Conservation (phyloP, 1,140 invertebrate species). For the Olivierus martensii region DNA sequence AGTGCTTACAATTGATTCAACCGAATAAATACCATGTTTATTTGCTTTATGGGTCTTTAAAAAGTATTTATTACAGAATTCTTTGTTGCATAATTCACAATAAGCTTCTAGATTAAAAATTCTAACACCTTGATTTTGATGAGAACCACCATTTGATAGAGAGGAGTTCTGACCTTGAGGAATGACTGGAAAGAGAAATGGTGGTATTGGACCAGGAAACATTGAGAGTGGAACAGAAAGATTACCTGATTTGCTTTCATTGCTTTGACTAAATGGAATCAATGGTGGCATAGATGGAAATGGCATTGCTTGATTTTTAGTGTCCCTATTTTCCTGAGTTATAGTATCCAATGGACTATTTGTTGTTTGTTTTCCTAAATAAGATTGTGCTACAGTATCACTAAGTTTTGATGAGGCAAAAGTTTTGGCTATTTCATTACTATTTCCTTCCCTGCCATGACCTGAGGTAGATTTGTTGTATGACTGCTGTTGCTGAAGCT, state of each 20-base stretch:
- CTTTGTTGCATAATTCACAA: conserved; percentile 46
- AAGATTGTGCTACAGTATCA: background rate
- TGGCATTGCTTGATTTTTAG: conserved; percentile 10
- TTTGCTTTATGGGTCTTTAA: conserved; percentile 94
- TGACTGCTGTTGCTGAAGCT: conserved; percentile 20
- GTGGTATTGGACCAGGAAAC: conserved; percentile 21
- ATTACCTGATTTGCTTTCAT: conserved; percentile 12
- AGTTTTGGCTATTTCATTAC: conserved; percentile 9
- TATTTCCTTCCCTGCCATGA: conserved; percentile 8
- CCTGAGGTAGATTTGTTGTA: conserved; percentile 18
- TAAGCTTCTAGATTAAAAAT: conserved; percentile 94
- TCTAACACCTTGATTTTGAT: conserved; percentile 35
- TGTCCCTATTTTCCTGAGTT: conserved; percentile 10
- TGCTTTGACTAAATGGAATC: conserved; percentile 13
- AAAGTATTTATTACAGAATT: conserved; percentile 95
- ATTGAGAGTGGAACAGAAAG: conserved; percentile 17
- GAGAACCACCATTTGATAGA: conserved; percentile 11
- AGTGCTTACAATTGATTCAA: conserved; percentile 18
- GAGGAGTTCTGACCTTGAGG: conserved; percentile 20
- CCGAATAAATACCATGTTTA: conserved; percentile 63
- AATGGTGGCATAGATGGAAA: conserved; percentile 18
- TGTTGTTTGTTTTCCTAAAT: conserved; percentile 6
- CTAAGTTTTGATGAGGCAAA: conserved; percentile 1
- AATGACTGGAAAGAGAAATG: conserved; percentile 20
- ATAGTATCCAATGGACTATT: background rate